These are phyloP conservation scores for Apamea anceps DNA, from an alignment of 2,888 invertebrate species.

Conservation along the genomic window DNA sequence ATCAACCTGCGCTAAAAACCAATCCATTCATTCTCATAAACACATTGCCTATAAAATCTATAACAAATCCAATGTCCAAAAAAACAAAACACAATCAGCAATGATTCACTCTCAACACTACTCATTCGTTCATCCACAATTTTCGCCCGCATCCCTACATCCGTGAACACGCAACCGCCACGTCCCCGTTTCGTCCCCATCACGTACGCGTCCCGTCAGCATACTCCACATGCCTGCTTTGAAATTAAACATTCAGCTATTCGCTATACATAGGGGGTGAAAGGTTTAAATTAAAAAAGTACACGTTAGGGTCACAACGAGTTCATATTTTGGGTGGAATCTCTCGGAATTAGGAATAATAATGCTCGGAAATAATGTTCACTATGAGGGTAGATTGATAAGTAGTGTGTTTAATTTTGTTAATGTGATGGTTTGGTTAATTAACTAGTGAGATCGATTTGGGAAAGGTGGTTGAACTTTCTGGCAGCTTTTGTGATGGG, in stretches of 20 bases:
- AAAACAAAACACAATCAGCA: not conserved
- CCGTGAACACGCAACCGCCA: slow-evolving; percentile 15
- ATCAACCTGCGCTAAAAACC: not conserved
- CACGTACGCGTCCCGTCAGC: slow-evolving; percentile 36
- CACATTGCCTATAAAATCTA: not conserved
- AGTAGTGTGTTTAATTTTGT: slow-evolving; percentile 34
- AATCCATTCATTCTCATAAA: not conserved
- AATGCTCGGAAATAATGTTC: too few species aligned
- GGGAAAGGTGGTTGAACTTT: not conserved
- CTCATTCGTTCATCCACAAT: not conserved
- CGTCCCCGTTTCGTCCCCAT: slow-evolving; percentile 21
- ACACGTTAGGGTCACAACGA: slow-evolving; percentile 28
- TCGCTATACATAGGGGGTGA: slow-evolving; percentile 48
- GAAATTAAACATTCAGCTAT: slow-evolving; percentile 73
- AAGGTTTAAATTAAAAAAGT: slow-evolving; percentile 67
- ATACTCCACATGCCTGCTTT: slow-evolving; percentile 69
- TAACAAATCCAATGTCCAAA: not conserved
- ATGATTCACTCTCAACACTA: not conserved
- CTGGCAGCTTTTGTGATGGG: not conserved
- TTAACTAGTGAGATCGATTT: slow-evolving; percentile 1
- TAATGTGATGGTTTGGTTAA: slow-evolving; percentile 38
- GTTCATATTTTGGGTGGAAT: slow-evolving; percentile 47
- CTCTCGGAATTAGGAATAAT: slow-evolving; percentile 27
- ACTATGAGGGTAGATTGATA: slow-evolving; percentile 17
- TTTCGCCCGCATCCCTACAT: slow-evolving; percentile 12